These are phyloP conservation scores for Arge pagana DNA, from an alignment of 2,888 invertebrate genomes.

Conservation along the genomic window DNA sequence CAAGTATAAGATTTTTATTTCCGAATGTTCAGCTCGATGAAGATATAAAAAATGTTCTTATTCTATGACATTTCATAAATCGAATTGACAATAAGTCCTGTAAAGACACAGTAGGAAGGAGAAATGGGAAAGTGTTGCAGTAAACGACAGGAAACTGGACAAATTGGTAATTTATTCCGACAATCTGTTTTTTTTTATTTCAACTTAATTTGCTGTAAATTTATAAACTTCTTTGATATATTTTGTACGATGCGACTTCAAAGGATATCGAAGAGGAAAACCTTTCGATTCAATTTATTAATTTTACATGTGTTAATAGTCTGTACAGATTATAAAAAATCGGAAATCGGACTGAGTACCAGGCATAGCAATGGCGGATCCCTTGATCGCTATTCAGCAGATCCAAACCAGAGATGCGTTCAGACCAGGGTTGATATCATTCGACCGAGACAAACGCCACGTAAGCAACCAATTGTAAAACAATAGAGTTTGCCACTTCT, in stretches of 20 bases:
- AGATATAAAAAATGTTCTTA: no score
- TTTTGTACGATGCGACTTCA: background rate
- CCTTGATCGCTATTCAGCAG: slow-evolving; percentile 75
- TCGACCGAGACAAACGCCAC: slow-evolving; percentile 70
- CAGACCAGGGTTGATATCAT: slow-evolving; percentile 76
- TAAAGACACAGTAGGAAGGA: no score
- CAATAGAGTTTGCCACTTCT: no score
- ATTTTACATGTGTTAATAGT: slow-evolving; percentile 19
- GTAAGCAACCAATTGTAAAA: slow-evolving; percentile 59
- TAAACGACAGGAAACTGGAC: slow-evolving; percentile 77
- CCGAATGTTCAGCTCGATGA: no score
- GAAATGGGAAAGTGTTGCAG: slow-evolving; percentile 89
- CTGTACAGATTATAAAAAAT: slow-evolving; percentile 56
- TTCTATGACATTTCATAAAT: no score
- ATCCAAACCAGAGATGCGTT: slow-evolving; percentile 75
- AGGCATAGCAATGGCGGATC: slow-evolving; percentile 59
- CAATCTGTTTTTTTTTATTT: background rate
- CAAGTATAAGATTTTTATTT: no score
- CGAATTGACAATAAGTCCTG: no score
- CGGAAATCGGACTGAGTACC: slow-evolving; percentile 49
- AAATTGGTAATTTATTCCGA: slow-evolving; percentile 60
- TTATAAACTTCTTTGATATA: background rate
- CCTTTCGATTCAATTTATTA: slow-evolving; percentile 4
- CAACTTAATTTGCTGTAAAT: background rate
- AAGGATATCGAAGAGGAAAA: slow-evolving; percentile 9